Percentiles rank a stretch among this genome's conserved stretches.
Conservation (phyloP, 2,113 vertebrate species). For the Brachypodius melanocephalos region DNA sequence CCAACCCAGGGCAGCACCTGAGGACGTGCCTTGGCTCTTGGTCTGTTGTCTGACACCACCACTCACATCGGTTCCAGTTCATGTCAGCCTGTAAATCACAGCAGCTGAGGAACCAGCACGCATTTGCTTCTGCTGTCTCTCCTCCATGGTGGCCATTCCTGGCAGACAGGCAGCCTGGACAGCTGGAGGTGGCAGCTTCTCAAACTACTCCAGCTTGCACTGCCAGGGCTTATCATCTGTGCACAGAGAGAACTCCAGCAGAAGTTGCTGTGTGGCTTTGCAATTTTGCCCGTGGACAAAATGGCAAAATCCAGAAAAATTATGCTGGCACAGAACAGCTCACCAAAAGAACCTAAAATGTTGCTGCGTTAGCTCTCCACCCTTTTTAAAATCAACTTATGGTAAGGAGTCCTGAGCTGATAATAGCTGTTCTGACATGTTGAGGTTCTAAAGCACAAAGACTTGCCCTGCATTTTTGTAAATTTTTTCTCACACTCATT, state of each 20-base stretch:
- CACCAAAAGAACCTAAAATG: neutral
- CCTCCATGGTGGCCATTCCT: neutral
- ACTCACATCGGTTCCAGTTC: neutral
- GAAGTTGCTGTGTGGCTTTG: neutral
- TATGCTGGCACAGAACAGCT: neutral
- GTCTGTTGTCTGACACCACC: neutral
- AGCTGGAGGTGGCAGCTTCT: conserved; percentile 35
- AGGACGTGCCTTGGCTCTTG: neutral
- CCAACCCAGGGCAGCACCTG: neutral
- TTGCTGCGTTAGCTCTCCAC: neutral
- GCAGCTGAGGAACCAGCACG: neutral
- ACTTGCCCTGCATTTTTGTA: neutral
- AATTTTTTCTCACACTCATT: neutral
- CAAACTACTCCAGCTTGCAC: neutral
- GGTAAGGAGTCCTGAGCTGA: neutral
- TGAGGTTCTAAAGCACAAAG: neutral
- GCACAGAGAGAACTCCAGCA: neutral
- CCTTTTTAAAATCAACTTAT: neutral
- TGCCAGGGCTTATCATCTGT: conserved; percentile 27
- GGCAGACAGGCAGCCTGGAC: neutral
- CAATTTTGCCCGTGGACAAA: neutral
- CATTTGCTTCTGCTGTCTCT: neutral
- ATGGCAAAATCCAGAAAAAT: neutral
- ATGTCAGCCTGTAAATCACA: neutral
- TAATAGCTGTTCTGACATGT: neutral